Evolutionary conservation across 2,797 vertebrate species (phyloP), one percentile per base, ranked within the genome.

Genomic region (Sebastes iracundus): DNA sequence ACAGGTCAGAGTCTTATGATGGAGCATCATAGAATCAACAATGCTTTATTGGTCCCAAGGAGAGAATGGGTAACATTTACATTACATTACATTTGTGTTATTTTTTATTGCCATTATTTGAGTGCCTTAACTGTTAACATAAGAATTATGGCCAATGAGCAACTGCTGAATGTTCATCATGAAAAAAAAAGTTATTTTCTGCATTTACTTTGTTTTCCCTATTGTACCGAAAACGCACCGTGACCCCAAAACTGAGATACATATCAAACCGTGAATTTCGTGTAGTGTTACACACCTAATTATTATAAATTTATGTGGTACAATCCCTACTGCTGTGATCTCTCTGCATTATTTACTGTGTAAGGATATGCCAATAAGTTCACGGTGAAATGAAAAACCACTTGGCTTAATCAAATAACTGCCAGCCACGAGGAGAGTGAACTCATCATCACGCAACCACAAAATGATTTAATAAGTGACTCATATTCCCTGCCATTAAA

Each of bases 281-380:
- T 56, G 11, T 25, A 13, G 8, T 25, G 53, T 56, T 56, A 56
- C 53, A 56, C 22, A 0, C 52, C 52, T 22, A 53, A 53, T 53
- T 52, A 52, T 52, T 20, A 9, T n/a, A 52, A 49, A 53, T 87
- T 77, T 76, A 80, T 49, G 66, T 60, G 27, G n/a, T 38, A 58
- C 28, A 68, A 78, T 80, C 56, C 67, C 30, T 78, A 52, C 27
- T 68, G 63, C 75, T 82, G 22, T 42, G 23, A 65, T 76, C 59
- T 30, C 58, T 69, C 68, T 53, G 62, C n/a, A 66, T 74, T 84
- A 86, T 75, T 87, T 75, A 81, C 14, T 35, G 20, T 72, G 13
- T 52, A 78, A 67, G 53, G 65, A 85, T 66, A 65, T 23, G 71
- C 72, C 69, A 75, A 32, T 64, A 55, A 66, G 5, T 73, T 77